Conservation (phyloP, 2,113 vertebrate genomes). For the Calyptommatus sinebrachiatus region DNA sequence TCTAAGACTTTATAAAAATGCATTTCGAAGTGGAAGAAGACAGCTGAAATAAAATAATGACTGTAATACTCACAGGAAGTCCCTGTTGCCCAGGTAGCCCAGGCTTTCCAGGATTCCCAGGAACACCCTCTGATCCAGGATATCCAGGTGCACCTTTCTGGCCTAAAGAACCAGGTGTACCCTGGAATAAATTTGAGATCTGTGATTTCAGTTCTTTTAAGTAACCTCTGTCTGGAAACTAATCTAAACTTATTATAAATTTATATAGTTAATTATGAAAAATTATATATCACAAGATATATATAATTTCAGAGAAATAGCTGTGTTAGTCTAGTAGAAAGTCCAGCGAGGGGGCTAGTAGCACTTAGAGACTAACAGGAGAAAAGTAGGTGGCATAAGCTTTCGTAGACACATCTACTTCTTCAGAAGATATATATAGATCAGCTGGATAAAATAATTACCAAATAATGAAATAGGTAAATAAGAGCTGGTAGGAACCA, state of each 20-base stretch:
- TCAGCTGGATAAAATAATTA: too few species aligned
- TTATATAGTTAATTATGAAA: background rate
- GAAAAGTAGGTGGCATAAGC: too few species aligned
- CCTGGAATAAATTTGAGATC: constrained; percentile 70
- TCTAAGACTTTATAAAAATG: background rate
- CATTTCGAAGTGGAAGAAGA: background rate
- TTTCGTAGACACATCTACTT: too few species aligned
- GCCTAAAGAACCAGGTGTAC: constrained; percentile 77
- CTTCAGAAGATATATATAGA: background rate
- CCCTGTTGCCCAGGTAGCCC: constrained; percentile 81
- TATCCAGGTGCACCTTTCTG: constrained; percentile 79
- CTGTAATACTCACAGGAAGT: constrained; percentile 71
- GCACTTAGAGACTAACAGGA: too few species aligned
- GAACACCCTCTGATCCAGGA: constrained; percentile 77
- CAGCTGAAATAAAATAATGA: background rate
- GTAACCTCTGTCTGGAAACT: background rate
- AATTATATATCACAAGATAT: background rate
- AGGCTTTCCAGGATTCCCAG: constrained; percentile 79
- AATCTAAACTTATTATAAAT: background rate
- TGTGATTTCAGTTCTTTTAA: accelerated
- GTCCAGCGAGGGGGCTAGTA: too few species aligned
- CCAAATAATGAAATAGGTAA: too few species aligned
- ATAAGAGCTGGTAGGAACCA: too few species aligned
- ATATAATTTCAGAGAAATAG: too few species aligned
- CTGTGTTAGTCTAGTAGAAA: too few species aligned